Conservation (phyloP, 2,113 vertebrate genomes). For the Saccopteryx bilineata region DNA sequence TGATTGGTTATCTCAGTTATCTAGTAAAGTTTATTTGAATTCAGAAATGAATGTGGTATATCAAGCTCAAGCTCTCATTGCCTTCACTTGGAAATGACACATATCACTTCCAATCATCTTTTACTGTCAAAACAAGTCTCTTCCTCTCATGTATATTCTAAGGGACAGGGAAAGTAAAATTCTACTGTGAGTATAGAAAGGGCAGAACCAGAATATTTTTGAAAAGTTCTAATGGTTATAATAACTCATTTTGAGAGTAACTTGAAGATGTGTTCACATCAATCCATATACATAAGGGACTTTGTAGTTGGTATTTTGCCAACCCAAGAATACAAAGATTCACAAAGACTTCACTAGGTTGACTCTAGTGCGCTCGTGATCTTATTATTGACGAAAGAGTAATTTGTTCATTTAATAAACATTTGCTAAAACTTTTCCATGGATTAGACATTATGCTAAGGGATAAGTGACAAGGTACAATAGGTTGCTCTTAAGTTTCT, state of each 20-base stretch:
- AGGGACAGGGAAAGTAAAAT: background rate
- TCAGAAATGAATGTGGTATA: background rate
- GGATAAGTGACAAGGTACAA: background rate
- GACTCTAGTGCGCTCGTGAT: background rate
- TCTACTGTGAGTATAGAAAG: background rate
- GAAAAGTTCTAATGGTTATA: background rate
- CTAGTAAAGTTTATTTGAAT: slow-evolving; percentile 9
- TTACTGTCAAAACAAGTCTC: background rate
- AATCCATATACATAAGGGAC: background rate
- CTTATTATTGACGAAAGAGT: background rate
- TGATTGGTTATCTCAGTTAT: background rate
- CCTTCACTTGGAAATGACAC: background rate
- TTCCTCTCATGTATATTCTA: background rate
- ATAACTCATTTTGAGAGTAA: background rate
- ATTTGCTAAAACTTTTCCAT: background rate
- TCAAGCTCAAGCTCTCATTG: background rate
- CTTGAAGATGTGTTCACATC: background rate
- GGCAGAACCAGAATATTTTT: background rate
- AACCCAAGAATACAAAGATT: background rate
- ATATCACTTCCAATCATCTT: background rate
- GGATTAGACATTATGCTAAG: background rate
- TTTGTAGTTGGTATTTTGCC: background rate
- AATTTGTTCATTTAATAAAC: background rate
- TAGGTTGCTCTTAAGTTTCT: background rate
- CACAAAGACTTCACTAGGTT: background rate